Percentiles rank a stretch among this genome's conserved stretches.
Evolutionary conservation across 2,888 invertebrate species (phyloP).

Genomic region (Timandra comae): DNA sequence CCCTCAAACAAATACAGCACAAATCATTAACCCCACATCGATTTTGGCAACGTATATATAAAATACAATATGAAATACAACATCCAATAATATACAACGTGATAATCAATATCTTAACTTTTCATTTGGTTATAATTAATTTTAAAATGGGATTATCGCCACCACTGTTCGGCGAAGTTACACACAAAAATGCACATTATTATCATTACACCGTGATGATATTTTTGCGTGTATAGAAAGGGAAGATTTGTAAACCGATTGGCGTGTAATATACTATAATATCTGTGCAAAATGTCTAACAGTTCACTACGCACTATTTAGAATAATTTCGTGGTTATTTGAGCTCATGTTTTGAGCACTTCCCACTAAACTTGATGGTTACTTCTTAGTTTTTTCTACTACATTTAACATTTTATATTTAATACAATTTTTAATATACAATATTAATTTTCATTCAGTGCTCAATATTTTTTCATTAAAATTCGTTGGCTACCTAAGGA

Average conservation of each 20-base stretch:
- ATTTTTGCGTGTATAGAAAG: slow-evolving; percentile 14
- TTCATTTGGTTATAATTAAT: neutral
- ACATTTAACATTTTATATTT: slow-evolving; percentile 36
- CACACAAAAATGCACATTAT: slow-evolving; percentile 12
- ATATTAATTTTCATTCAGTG: slow-evolving; percentile 70
- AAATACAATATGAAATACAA: slow-evolving; percentile 38
- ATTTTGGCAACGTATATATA: slow-evolving; percentile 41
- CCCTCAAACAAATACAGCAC: slow-evolving; percentile 13
- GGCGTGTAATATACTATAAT: slow-evolving; percentile 49
- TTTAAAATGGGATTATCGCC: neutral
- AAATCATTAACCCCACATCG: slow-evolving; percentile 18
- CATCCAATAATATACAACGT: slow-evolving; percentile 31
- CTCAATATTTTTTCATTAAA: slow-evolving; percentile 64
- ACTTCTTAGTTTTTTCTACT: slow-evolving; percentile 69
- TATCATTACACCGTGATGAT: slow-evolving; percentile 1
- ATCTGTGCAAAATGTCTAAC: slow-evolving; percentile 72
- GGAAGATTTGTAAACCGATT: slow-evolving; percentile 35
- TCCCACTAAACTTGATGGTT: slow-evolving; percentile 34
- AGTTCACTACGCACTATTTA: slow-evolving; percentile 66
- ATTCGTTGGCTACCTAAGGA: slow-evolving; percentile 74
- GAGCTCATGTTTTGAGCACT: slow-evolving; percentile 41
- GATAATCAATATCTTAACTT: slow-evolving; percentile 5
- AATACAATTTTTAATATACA: slow-evolving; percentile 32
- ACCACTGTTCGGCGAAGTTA: slow-evolving; percentile 5
- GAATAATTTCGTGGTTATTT: slow-evolving; percentile 65